These are phyloP conservation scores for Ptychadena robeensis DNA, from an alignment of 2,797 vertebrate species.

Conservation along the genomic window DNA sequence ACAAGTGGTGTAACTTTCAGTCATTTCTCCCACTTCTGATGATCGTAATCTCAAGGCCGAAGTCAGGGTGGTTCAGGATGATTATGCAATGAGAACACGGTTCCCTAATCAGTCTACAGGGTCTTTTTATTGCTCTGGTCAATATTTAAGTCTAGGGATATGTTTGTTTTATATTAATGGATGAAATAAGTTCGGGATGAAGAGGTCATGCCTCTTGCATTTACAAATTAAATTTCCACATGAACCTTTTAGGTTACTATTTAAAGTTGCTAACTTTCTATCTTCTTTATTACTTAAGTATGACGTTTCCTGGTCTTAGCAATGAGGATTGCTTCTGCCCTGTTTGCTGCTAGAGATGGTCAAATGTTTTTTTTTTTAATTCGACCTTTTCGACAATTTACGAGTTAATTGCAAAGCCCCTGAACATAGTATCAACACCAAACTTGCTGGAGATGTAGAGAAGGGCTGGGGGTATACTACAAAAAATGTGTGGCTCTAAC, in stretches of 20 bases:
- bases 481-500: too few relatives aligned
- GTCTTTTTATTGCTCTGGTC: background rate
- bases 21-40: conserved; percentile 21
- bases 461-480: too few relatives aligned
- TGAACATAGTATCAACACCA: too few relatives aligned
- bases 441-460: too few relatives aligned
- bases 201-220: background rate
- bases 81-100: conserved; percentile 14
- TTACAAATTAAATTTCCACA: background rate
- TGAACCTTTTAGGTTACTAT: background rate
- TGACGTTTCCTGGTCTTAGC: background rate
- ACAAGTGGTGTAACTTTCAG: conserved; percentile 63
- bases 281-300: background rate
- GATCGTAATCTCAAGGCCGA: conserved; percentile 36
- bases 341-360: background rate
- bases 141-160: background rate
- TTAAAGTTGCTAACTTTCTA: background rate
- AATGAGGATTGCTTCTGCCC: background rate
- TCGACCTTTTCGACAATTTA: too few relatives aligned
- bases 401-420: too few relatives aligned
- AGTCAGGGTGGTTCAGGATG: conserved; percentile 18
- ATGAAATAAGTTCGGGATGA: background rate
- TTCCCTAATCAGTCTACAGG: conserved; percentile 34
- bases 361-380: too few relatives aligned
- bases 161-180: background rate